A percentile compares a stretch with the other conserved stretches of the same genome.
Conservation (phyloP, 2,888 invertebrate genomes). For the Amphipyra tragopoginis region DNA sequence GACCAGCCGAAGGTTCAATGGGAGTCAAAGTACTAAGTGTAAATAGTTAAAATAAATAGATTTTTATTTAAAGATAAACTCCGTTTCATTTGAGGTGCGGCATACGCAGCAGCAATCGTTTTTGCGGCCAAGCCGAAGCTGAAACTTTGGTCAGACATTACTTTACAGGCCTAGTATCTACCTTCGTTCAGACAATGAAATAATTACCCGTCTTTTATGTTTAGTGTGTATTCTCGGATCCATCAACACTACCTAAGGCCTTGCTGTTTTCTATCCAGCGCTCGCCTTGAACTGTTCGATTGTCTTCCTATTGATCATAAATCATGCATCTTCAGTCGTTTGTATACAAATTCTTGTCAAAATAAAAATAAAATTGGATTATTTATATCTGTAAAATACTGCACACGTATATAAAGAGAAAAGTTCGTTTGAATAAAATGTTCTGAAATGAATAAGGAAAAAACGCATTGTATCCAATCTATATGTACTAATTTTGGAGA, state of each 20-base stretch:
- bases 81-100: no score
- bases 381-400: constrained; percentile 7
- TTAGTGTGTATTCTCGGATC: constrained; percentile 64
- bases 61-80: no score
- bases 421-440: not conserved
- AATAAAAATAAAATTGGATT: constrained; percentile 35
- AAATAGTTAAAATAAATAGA: no score
- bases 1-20: no score
- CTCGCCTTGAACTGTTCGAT: constrained; percentile 65
- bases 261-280: constrained; percentile 65
- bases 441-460: not conserved
- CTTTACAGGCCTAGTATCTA: not conserved
- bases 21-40: no score
- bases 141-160: not conserved
- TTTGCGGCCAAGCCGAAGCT: not conserved
- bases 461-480: not conserved
- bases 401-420: not conserved
- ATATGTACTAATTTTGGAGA: not conserved
- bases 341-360: constrained; percentile 38
- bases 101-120: no score
- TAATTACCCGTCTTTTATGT: constrained; percentile 65
- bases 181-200: constrained; percentile 63
- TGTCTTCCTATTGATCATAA: constrained; percentile 61
- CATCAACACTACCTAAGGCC: constrained; percentile 56
- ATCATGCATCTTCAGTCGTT: constrained; percentile 50